Evolutionary conservation across 2,797 vertebrate species (phyloP), one percentile per base, ranked within the genome.

Genomic region (Sebastiscus albofasciatus): DNA sequence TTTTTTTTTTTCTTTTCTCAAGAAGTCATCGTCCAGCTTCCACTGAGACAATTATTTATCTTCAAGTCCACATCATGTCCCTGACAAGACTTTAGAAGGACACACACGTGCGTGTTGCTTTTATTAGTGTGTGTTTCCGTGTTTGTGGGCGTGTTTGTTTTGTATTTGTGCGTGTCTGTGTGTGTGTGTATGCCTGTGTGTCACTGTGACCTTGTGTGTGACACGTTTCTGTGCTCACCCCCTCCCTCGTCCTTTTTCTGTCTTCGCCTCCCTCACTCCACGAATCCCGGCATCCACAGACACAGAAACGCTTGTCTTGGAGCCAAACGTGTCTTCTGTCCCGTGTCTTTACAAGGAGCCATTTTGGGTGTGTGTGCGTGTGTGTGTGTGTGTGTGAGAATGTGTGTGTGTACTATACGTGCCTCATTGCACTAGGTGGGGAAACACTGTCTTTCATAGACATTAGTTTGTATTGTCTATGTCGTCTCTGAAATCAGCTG

Each of bases 81-180:
- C 83, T 65, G 85, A 88, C 77, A 75, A 88, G 89, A 93, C 90
- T 87, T 85, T 84, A 82, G 87, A 89, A 92, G 88, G 92, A 93
- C 87, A 89, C 90, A 90, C 86, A 82, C 75, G 70, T 93, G 81
- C 68, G 88, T 94, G 89, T 95, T 83, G 89, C 92, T 93, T 95
- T 92, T 83, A 87, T 81, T 87, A 91, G 87, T 90, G 89, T 89
- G 94, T 94, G 92, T 93, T 91, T 94, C 87, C 49, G 92, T 95
- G 92, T 95, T 94, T 83, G 90, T 93, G 88, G 88, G 92, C 54
- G 92, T 95, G 92, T 94, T 93, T 94, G 93, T 95, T 94, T 94
- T 94, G 93, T 95, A 93, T 93, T 90, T 65, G 89, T 94, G 89
- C 80, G 89, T 58, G 67, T 84, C 83, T 67, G 85, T 90, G 85